These are phyloP conservation scores for Epizoanthus ramosus DNA, from an alignment of 92 coral and sea anemone genomes.

Conservation along the genomic window DNA sequence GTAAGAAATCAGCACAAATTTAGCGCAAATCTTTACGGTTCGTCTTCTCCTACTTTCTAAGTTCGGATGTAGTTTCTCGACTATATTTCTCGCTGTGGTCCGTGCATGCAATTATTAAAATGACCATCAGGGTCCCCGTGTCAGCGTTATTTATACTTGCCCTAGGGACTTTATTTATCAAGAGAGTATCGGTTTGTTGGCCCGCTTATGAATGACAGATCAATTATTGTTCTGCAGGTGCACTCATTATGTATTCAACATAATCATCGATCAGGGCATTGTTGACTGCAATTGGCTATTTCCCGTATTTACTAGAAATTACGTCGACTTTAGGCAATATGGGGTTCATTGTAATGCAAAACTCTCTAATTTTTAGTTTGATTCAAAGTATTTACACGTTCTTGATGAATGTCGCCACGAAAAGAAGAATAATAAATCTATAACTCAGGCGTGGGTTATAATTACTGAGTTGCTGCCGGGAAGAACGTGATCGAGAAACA, in stretches of 20 bases:
- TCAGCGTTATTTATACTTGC: constrained; percentile 78
- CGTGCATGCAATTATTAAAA: constrained; percentile 25
- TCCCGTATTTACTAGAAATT: constrained; percentile 31
- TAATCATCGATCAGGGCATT: constrained; percentile 38
- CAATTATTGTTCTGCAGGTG: constrained; percentile 90
- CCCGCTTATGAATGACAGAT: constrained; percentile 71
- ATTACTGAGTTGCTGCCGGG: constrained; percentile 12
- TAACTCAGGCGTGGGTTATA: constrained; percentile 22
- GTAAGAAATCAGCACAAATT: background rate
- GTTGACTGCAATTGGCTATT: constrained; percentile 63
- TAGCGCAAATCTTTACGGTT: background rate
- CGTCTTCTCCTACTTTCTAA: constrained; percentile 3
- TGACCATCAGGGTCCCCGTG: constrained; percentile 42
- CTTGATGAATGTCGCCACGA: constrained; percentile 44
- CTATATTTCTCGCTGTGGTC: constrained; percentile 17
- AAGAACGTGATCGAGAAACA: background rate
- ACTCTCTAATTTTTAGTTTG: constrained; percentile 38
- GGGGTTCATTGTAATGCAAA: constrained; percentile 61
- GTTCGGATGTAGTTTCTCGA: background rate
- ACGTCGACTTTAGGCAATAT: constrained; percentile 60
- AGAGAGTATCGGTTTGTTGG: constrained; percentile 83
- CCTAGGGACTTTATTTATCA: constrained; percentile 74
- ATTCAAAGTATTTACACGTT: constrained; percentile 41
- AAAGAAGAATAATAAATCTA: constrained; percentile 20
- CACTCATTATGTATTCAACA: constrained; percentile 68